Percentiles rank a stretch among this genome's conserved stretches.
phyloP scores from a whole-genome alignment of 2,888 invertebrate genomes.

The Norana najaformis region DNA sequence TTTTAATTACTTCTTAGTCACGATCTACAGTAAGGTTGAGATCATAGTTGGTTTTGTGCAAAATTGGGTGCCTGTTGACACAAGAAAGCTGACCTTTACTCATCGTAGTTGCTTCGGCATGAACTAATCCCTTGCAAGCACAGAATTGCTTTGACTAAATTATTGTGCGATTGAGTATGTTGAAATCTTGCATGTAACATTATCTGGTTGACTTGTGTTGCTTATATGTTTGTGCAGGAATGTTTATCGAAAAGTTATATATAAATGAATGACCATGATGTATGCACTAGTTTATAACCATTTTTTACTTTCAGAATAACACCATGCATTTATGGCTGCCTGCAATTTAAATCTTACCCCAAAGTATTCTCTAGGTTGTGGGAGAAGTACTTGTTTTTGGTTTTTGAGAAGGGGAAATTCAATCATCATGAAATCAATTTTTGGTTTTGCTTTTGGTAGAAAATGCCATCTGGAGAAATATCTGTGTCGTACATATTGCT shows the following conservation, averaged over 20 bases:
- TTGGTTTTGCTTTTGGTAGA: neutral
- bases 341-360: neutral
- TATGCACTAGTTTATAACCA: neutral
- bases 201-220: neutral
- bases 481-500: neutral
- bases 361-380: neutral
- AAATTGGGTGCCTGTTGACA: conserved; percentile 2
- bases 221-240: neutral
- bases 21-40: neutral
- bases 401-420: neutral
- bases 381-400: neutral
- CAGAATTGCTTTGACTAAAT: neutral
- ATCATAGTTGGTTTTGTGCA: neutral
- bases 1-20: neutral
- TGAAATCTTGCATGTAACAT: no score
- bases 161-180: neutral
- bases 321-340: neutral
- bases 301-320: neutral
- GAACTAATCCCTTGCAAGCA: neutral
- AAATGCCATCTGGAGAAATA: neutral
- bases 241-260: no score
- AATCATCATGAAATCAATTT: neutral
- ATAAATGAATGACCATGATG: no score
- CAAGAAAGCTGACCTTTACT: neutral
- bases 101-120: neutral